Evolutionary conservation across 2,888 invertebrate species (phyloP).

Genomic region (Ectemnius cavifrons): DNA sequence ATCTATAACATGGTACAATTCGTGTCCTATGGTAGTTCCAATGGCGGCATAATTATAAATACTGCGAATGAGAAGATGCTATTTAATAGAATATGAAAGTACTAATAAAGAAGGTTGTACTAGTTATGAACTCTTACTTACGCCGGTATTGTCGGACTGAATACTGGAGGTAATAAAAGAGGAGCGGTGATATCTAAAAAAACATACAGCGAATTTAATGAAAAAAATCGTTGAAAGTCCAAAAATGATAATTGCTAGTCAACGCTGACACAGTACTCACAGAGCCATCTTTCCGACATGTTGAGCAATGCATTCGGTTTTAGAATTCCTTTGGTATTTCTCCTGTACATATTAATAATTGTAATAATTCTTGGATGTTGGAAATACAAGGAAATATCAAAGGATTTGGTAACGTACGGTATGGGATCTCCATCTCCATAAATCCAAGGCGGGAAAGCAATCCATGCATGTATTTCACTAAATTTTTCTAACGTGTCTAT

Average conservation of each 20-base stretch:
- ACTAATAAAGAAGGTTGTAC: not conserved
- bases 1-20: slow-evolving; percentile 2
- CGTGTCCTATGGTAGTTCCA: not conserved
- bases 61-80: not conserved
- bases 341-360: too few relatives aligned
- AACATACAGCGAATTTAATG: not conserved
- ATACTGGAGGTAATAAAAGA: not conserved
- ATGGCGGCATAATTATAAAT: not conserved
- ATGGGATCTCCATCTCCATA: not conserved
- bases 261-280: not conserved
- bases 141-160: not conserved
- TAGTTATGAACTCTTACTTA: not conserved
- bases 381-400: too few relatives aligned
- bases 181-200: not conserved
- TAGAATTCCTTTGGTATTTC: too few relatives aligned
- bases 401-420: not conserved
- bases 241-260: not conserved
- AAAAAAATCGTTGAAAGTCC: not conserved
- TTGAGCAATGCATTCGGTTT: too few relatives aligned
- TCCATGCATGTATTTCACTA: not conserved
- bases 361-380: too few relatives aligned
- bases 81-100: not conserved
- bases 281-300: not conserved
- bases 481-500: not conserved
- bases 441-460: not conserved